Base-by-base conservation (phyloP, 2,113 vertebrate species). In the Mormoops blainvillei region DNA sequence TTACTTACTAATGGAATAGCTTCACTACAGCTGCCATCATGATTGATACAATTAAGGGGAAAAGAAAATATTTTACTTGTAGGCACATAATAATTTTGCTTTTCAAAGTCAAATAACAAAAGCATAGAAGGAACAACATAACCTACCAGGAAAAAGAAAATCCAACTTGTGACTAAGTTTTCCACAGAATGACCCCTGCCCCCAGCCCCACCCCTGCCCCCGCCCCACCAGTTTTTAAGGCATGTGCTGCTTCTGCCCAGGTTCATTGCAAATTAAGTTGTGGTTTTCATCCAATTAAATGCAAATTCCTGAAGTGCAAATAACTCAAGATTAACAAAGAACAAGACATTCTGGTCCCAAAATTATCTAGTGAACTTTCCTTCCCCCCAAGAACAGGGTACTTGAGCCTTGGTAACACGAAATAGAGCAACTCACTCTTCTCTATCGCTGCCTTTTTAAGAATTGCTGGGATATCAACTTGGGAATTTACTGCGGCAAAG, bases 81-180 rank as follows among this genome's bases (percentile, higher is more conserved):
- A 43, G 28, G 31, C 65, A 58, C 56, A 48, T 7, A 28, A 68
- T 83, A 31, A 97, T 80, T 26, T 73, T 74, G 94, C 68, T 87
- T 97, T 88, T 61, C 12, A 41, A 41, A 50, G 87, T 96, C 83
- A 71, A 95, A 83, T 94, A 87, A 61, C 36, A 71, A 93, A 61
- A 80, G 71, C 65, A 43, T 36, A 1, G 36, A 77, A 78, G 50
- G 50, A 33, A 52, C 68, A 97, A 56, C 43, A 95, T 91, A 58
- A 97, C 94, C 15, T 8, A 83, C 36, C 82, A 96, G 50, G 3
- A 31, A 61, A 89, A 84, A 87, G 63, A 88, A 94, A 96, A 67
- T 67, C 36, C 26, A 88, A 41, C 84, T 74, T 82, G 50, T 24
- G 36, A 28, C 43, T 77, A 45, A 61, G 84, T 81, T 92, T 92